phyloP scores from a whole-genome alignment of 1,140 invertebrate species.

The Oscheius sp. region DNA sequence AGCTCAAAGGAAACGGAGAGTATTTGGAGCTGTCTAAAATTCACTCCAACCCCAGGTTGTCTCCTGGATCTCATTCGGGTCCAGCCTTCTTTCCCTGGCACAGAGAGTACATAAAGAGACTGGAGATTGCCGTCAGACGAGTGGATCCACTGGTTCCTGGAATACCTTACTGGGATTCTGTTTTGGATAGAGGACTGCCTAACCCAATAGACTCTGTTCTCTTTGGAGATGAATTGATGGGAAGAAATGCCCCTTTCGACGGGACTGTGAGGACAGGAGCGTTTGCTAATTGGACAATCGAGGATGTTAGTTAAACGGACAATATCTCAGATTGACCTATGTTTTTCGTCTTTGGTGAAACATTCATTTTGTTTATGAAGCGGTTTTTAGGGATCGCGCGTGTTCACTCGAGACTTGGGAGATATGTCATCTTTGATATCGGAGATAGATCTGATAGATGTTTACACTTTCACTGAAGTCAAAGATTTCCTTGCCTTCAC shows the following conservation, averaged over 20 bases:
- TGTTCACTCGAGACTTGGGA: not conserved
- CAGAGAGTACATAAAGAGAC: conserved; percentile 41
- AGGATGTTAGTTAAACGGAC: conserved; percentile 30
- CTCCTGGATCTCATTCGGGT: conserved; percentile 36
- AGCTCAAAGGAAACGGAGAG: conserved; percentile 1
- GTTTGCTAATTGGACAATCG: conserved; percentile 39
- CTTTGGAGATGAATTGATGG: conserved; percentile 29
- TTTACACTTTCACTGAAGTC: not conserved
- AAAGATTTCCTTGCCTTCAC: not conserved
- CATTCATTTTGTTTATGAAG: too few relatives aligned
- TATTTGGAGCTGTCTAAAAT: not conserved
- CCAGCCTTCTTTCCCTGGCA: conserved; percentile 43
- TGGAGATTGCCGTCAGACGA: conserved; percentile 41
- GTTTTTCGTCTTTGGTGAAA: too few relatives aligned
- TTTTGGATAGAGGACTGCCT: conserved; percentile 30
- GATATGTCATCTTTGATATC: not conserved
- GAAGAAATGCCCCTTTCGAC: not conserved
- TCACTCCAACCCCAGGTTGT: not conserved
- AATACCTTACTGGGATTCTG: conserved; percentile 48
- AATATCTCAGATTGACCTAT: conserved; percentile 29
- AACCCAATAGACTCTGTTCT: conserved; percentile 40
- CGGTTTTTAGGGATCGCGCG: not conserved
- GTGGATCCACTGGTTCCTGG: conserved; percentile 37
- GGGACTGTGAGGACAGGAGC: conserved; percentile 27
- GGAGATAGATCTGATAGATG: not conserved